These are phyloP conservation scores for Botrylloides violaceus DNA, from an alignment of 23 tunicate genomes.

Conservation along the genomic window DNA sequence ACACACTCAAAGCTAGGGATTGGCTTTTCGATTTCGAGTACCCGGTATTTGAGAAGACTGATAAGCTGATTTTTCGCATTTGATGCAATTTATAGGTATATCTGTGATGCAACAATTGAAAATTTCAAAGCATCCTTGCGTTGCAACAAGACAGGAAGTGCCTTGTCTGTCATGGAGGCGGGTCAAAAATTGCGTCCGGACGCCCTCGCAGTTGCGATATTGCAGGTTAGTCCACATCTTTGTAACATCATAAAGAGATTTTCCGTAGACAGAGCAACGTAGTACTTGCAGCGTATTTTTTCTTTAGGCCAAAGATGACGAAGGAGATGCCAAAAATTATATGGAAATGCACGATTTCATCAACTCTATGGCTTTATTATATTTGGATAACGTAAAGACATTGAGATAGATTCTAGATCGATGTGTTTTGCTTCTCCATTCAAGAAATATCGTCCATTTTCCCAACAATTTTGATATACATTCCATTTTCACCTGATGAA, in stretches of 20 bases:
- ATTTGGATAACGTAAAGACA: constrained; percentile 7
- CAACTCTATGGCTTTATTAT: constrained; percentile 1
- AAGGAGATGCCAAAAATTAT: constrained; percentile 9
- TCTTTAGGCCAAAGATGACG: constrained; percentile 20
- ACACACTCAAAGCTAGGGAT: too few relatives aligned
- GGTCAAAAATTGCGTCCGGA: constrained; percentile 11
- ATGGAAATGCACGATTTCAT: constrained; percentile 19
- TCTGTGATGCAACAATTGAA: neutral
- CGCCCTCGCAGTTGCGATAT: constrained; percentile 6
- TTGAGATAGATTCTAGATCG: too few relatives aligned
- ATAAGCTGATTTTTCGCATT: too few relatives aligned
- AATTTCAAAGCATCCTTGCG: neutral
- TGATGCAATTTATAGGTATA: neutral
- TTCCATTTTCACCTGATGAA: too few relatives aligned
- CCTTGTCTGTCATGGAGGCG: constrained; percentile 4
- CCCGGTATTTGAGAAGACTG: too few relatives aligned
- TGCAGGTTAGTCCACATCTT: constrained; percentile 4
- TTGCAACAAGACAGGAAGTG: neutral
- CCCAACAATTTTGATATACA: too few relatives aligned
- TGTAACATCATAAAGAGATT: neutral
- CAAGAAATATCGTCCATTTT: too few relatives aligned
- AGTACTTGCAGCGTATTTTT: neutral
- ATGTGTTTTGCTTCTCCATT: neutral
- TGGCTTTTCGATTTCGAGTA: too few relatives aligned
- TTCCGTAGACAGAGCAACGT: neutral